These are phyloP conservation scores for Lutjanus campechanus DNA, from an alignment of 2,797 vertebrate genomes.

Conservation along the genomic window DNA sequence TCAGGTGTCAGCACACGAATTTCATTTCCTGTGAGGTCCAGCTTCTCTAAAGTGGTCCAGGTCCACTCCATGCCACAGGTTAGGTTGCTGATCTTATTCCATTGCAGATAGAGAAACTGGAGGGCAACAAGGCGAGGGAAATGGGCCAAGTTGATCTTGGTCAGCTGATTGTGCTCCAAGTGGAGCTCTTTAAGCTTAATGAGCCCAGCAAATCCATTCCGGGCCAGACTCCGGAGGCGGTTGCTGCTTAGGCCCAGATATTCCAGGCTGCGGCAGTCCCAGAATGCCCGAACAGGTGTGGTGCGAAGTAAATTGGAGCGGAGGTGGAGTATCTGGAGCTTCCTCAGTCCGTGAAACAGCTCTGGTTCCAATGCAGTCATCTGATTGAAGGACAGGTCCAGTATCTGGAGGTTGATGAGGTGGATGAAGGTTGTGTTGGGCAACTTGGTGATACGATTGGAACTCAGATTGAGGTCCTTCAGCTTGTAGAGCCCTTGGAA, in stretches of 20 bases:
- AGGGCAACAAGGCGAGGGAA: slow-evolving; percentile 97
- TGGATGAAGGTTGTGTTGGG: slow-evolving; percentile 99
- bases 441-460: slow-evolving; percentile 99
- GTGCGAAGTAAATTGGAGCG: slow-evolving; percentile 98
- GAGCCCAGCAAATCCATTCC: slow-evolving; percentile 98
- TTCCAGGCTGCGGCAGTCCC: slow-evolving; percentile 99
- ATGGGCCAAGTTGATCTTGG: slow-evolving; percentile 99
- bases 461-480: slow-evolving; percentile 98
- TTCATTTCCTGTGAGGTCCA: slow-evolving; percentile 97
- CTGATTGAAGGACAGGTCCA: slow-evolving; percentile 99
- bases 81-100: slow-evolving; percentile 99
- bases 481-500: slow-evolving; percentile 99
- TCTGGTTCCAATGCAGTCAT: slow-evolving; percentile 97
- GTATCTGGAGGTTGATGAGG: slow-evolving; percentile 99
- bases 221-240: slow-evolving; percentile 96
- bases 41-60: slow-evolving; percentile 97
- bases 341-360: slow-evolving; percentile 97
- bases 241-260: slow-evolving; percentile 98
- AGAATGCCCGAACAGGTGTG: slow-evolving; percentile 97
- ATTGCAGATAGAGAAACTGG: slow-evolving; percentile 96
- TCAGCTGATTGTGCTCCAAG: slow-evolving; percentile 99
- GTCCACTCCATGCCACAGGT: slow-evolving; percentile 98
- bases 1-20: slow-evolving; percentile 93
- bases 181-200: slow-evolving; percentile 98
- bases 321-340: slow-evolving; percentile 97